Percentiles rank a stretch among this genome's conserved stretches.
phyloP scores from a whole-genome alignment of 2,113 vertebrate genomes.

The Anhinga anhinga region DNA sequence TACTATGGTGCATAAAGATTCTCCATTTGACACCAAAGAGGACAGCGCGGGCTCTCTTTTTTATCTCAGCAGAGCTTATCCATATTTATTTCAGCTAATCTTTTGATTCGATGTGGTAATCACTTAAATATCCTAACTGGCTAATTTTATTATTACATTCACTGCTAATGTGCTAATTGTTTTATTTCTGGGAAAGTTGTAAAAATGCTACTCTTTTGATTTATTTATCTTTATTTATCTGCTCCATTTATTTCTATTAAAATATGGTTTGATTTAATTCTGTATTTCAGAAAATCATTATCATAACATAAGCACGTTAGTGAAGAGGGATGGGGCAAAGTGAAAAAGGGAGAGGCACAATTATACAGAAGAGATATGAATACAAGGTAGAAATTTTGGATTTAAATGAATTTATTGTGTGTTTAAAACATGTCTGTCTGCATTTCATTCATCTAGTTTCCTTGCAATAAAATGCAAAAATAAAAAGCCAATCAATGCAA shows the following conservation, averaged over 20 bases:
- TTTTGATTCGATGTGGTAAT: slow-evolving; percentile 7
- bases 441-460: neutral
- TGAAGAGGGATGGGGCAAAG: neutral
- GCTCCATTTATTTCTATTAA: slow-evolving; percentile 41
- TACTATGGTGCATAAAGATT: neutral
- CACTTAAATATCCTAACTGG: slow-evolving; percentile 35
- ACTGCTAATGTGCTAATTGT: slow-evolving; percentile 31
- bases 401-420: neutral
- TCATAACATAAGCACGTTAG: neutral
- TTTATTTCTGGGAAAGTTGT: slow-evolving; percentile 35
- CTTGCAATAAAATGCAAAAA: neutral
- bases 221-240: slow-evolving; percentile 22
- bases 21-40: neutral
- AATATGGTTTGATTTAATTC: neutral
- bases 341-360: neutral
- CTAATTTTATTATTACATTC: slow-evolving; percentile 11
- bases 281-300: slow-evolving; percentile 15
- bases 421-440: neutral
- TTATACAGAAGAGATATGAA: neutral
- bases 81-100: neutral
- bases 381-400: neutral
- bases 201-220: slow-evolving; percentile 9
- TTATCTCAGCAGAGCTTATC: neutral
- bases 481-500: neutral
- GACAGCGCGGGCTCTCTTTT: neutral